These are phyloP conservation scores for Nezara viridula DNA, from an alignment of 2,888 invertebrate genomes.

Conservation along the genomic window DNA sequence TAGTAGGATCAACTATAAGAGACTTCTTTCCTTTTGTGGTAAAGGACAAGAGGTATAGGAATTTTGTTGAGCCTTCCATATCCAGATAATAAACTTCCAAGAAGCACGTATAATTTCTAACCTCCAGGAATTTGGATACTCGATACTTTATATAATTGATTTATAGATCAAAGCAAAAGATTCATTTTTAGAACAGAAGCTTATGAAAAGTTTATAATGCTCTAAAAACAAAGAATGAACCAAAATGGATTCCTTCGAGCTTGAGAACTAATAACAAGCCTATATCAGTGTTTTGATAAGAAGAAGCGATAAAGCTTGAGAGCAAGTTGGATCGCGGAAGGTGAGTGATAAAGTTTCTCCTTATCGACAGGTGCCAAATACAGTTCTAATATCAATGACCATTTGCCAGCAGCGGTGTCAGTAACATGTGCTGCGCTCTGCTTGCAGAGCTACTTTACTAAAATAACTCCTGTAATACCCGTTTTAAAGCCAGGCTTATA, in stretches of 20 bases:
- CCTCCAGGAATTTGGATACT: too few species aligned
- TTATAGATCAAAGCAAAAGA: too few species aligned
- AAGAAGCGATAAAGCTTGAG: background rate
- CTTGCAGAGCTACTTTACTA: background rate
- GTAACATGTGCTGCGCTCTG: background rate
- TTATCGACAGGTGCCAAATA: conserved; percentile 17
- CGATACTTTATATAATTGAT: too few species aligned
- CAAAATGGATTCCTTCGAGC: background rate
- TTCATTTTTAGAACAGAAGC: too few species aligned
- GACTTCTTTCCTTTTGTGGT: too few species aligned
- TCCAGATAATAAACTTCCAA: too few species aligned
- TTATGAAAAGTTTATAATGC: too few species aligned
- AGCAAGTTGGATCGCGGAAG: background rate
- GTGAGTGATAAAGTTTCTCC: background rate
- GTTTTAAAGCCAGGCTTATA: background rate
- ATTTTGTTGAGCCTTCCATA: too few species aligned
- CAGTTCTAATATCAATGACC: background rate
- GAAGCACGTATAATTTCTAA: too few species aligned
- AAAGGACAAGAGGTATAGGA: too few species aligned
- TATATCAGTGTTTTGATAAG: background rate
- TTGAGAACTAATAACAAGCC: background rate
- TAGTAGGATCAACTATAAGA: too few species aligned
- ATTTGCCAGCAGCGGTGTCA: background rate
- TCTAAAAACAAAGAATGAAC: too few species aligned
- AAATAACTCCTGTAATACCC: background rate